phyloP scores from a whole-genome alignment of 2,888 invertebrate species.

The Euzetes globulus region DNA sequence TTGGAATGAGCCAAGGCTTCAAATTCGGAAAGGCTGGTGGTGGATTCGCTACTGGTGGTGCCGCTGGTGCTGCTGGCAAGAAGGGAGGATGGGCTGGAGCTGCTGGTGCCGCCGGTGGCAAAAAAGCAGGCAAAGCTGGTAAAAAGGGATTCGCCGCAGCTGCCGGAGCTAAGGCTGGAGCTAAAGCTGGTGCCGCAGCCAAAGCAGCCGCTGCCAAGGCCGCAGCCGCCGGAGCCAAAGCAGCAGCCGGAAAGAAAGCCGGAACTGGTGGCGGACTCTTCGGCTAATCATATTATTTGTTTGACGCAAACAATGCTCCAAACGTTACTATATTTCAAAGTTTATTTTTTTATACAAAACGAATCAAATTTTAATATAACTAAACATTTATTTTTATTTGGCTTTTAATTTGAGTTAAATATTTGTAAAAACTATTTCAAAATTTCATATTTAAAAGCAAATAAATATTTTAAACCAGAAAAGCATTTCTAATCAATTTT shows the following conservation, averaged over 20 bases:
- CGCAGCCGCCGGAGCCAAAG: neutral
- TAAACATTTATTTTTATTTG: too few species aligned
- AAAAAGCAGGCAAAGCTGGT: conserved; percentile 12
- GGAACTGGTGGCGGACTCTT: neutral
- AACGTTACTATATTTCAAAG: too few species aligned
- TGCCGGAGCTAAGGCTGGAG: neutral
- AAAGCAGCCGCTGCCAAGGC: neutral
- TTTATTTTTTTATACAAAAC: too few species aligned
- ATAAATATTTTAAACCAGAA: too few species aligned
- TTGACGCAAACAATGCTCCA: neutral
- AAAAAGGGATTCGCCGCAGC: conserved; percentile 2
- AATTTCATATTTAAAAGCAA: too few species aligned
- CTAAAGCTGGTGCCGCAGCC: neutral
- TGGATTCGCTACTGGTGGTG: conserved; percentile 27
- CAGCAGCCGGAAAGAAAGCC: neutral
- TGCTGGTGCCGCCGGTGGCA: conserved; percentile 25
- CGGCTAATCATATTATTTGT: neutral
- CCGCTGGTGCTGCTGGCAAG: conserved; percentile 28
- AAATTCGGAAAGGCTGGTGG: conserved; percentile 32
- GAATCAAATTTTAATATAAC: too few species aligned
- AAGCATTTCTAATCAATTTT: too few species aligned
- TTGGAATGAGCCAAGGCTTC: conserved; percentile 4
- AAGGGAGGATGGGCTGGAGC: conserved; percentile 26
- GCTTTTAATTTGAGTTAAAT: too few species aligned
- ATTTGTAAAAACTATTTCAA: too few species aligned